Evolutionary conservation across 2,113 vertebrate species (phyloP).

Genomic region (Ceyx margarethae): DNA sequence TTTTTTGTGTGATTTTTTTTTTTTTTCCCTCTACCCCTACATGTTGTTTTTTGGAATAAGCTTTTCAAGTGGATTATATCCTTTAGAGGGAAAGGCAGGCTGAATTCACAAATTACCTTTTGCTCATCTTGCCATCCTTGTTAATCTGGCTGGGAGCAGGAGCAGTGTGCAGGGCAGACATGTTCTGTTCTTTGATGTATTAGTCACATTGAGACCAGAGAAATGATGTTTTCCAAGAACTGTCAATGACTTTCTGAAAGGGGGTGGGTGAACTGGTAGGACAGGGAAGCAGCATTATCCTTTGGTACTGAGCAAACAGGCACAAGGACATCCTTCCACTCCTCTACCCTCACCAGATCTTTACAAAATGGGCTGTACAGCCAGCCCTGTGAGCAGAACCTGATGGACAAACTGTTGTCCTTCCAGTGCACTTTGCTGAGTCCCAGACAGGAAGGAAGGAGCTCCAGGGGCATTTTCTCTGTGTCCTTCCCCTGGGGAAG

Average conservation of each 20-base stretch:
- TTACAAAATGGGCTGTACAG: background rate
- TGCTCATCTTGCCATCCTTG: background rate
- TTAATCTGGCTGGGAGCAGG: background rate
- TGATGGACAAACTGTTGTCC: background rate
- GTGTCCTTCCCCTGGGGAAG: background rate
- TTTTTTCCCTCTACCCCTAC: background rate
- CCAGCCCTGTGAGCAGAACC: background rate
- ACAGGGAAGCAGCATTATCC: background rate
- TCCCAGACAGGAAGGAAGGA: background rate
- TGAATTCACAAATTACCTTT: background rate
- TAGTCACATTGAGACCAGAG: background rate
- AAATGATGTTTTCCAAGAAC: background rate
- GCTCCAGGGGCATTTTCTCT: background rate
- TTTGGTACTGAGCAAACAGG: background rate
- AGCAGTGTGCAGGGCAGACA: rapidly evolving
- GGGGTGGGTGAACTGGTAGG: background rate
- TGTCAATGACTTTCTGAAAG: background rate
- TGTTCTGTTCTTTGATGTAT: background rate
- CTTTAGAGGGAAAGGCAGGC: background rate
- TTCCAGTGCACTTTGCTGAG: background rate
- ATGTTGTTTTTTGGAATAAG: background rate
- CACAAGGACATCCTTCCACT: background rate
- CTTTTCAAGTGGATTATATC: background rate
- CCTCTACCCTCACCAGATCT: background rate
- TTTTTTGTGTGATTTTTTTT: too few species aligned